Percentiles rank a stretch among this genome's conserved stretches.
These are phyloP conservation scores for Microctonus hyperodae DNA, from an alignment of 2,888 invertebrate genomes.

Conservation along the genomic window DNA sequence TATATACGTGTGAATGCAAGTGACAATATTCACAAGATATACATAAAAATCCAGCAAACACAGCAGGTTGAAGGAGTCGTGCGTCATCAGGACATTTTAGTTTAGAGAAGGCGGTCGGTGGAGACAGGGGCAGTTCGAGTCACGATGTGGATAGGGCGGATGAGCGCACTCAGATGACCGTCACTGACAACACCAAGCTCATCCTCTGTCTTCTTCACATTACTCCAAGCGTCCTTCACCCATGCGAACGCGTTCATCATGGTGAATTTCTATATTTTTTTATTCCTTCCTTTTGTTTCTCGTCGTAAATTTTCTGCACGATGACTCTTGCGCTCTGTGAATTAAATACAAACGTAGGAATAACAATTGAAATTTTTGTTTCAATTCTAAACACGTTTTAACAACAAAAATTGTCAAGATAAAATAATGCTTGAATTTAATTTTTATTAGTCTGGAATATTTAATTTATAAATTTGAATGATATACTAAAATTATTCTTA, in stretches of 20 bases:
- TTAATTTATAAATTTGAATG: neutral
- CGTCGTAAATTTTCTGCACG: neutral
- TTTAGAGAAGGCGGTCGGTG: conserved; percentile 21
- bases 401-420: neutral
- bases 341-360: neutral
- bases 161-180: conserved; percentile 29
- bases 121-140: conserved; percentile 37
- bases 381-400: neutral
- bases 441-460: neutral
- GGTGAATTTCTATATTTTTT: conserved; percentile 9
- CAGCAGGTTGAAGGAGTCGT: neutral
- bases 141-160: conserved; percentile 35
- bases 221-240: conserved; percentile 23
- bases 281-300: neutral
- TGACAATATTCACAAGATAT: no score
- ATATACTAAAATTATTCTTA: neutral
- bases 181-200: conserved; percentile 22
- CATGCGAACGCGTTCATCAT: conserved; percentile 20
- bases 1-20: no score
- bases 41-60: neutral
- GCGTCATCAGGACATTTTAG: conserved; percentile 1
- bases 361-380: neutral
- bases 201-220: conserved; percentile 25
- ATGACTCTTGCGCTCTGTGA: neutral
- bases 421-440: neutral